A percentile compares a stretch with the other conserved stretches of the same genome.
phyloP scores from a whole-genome alignment of 23 tunicate genomes.

The Pegea sp. region DNA sequence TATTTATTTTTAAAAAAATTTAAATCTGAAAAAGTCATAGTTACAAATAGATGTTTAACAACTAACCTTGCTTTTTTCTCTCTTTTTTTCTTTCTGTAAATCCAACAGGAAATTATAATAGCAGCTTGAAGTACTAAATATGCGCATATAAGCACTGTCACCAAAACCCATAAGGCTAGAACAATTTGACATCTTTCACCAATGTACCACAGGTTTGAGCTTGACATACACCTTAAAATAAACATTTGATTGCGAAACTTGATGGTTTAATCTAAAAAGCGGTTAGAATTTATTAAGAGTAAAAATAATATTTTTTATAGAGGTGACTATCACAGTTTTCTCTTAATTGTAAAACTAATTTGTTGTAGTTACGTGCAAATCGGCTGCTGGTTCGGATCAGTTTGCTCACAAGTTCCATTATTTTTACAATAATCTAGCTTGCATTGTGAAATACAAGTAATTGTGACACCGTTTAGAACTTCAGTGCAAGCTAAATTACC shows the following conservation, averaged over 20 bases:
- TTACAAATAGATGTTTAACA: background rate
- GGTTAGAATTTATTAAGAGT: background rate
- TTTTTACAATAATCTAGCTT: conserved; percentile 30
- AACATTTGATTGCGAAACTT: background rate
- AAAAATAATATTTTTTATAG: background rate
- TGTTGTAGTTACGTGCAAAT: conserved; percentile 36
- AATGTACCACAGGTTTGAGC: conserved; percentile 29
- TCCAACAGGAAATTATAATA: conserved; percentile 29
- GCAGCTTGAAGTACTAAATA: conserved; percentile 26
- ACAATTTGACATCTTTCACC: conserved; percentile 34
- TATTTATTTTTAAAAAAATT: no score
- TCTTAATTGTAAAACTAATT: background rate
- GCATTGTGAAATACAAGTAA: conserved; percentile 38
- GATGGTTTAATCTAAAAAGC: background rate
- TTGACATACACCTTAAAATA: conserved; percentile 31
- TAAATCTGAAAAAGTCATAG: no score
- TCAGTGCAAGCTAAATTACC: conserved; percentile 30
- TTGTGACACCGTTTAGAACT: conserved; percentile 12
- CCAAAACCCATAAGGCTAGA: conserved; percentile 52
- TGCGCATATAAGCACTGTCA: conserved; percentile 15
- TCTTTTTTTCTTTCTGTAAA: conserved; percentile 14
- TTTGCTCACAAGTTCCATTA: conserved; percentile 49
- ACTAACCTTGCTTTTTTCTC: conserved; percentile 35
- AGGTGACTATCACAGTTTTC: background rate
- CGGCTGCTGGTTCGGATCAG: conserved; percentile 5